These are phyloP conservation scores for Scaptomyza hsui DNA, from an alignment of 1,140 invertebrate species.

Conservation along the genomic window DNA sequence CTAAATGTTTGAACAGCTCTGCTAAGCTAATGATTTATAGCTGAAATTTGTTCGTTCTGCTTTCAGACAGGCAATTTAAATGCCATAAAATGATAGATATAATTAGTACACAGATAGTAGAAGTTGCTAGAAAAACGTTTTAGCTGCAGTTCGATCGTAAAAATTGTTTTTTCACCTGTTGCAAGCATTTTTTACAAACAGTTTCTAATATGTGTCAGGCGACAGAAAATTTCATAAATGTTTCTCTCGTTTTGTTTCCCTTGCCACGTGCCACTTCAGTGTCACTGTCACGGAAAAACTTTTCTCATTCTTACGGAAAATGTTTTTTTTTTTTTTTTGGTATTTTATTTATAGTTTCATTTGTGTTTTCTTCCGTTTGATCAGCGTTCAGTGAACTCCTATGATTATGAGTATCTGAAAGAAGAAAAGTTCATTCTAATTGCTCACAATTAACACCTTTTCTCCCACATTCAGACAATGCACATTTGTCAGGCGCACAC, in stretches of 20 bases:
- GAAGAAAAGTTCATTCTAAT: conserved; percentile 40
- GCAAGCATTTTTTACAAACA: conserved; percentile 68
- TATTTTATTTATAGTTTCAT: conserved; percentile 32
- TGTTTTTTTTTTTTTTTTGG: neutral
- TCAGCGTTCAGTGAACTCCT: neutral
- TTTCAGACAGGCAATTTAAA: conserved; percentile 73
- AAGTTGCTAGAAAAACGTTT: conserved; percentile 26
- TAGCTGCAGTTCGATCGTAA: conserved; percentile 24
- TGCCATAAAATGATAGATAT: conserved; percentile 57
- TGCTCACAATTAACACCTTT: conserved; percentile 72
- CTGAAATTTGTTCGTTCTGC: conserved; percentile 24
- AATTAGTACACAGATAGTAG: neutral
- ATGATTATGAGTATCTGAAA: conserved; percentile 47
- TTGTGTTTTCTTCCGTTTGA: neutral
- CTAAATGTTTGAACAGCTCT: conserved; percentile 47
- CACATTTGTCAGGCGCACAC: conserved; percentile 58
- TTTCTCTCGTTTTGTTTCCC: neutral
- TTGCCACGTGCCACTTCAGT: conserved; percentile 32
- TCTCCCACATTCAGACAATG: conserved; percentile 8
- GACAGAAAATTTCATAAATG: conserved; percentile 60
- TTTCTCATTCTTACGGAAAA: neutral
- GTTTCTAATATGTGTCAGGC: conserved; percentile 37
- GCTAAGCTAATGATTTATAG: conserved; percentile 55
- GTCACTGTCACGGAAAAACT: conserved; percentile 18
- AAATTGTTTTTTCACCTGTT: conserved; percentile 79